Base-by-base conservation (phyloP, 2,797 vertebrate species). In the Botia almorhae region DNA sequence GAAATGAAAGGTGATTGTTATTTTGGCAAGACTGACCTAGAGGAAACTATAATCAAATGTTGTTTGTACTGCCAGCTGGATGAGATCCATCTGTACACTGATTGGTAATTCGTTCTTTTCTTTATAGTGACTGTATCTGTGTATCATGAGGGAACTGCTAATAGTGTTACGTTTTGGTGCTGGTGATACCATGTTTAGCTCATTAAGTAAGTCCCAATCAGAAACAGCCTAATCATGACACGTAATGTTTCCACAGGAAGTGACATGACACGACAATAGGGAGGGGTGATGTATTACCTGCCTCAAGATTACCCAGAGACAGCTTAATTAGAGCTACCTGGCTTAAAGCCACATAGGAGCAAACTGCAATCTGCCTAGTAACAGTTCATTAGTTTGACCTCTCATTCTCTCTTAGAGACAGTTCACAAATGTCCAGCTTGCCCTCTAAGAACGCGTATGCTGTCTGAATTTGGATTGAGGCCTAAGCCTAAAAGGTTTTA, bases 251-350 rank as follows among this genome's bases (percentile, higher is more conserved):
- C 56, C 36, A 56, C 43, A 43, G 67, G 76, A 65, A 36, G 53
- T 74, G 77, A 81, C 65, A 63, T 72, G 33, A 3, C 33, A 3
- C 4, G 4, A 33, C 33, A 3, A 5, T 3, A 5, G 33, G 68
- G 46, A 82, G 82, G 48, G 23, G 19, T 1, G 13, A 83, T 84
- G 63, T 50, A 82, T 81, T 58, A 80, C 76, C 76, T 82, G 78
- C 76, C 56, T 69, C 39, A 85, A 83, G 84, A 85, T 86, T 76
- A 77, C 83, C 73, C 70, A 87, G 89, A 88, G 90, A 87, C 87
- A 82, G 88, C 82, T 90, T 89, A 91, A 88, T 82, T 74, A 84
- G n/a, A 23, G 53, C 70, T 72, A 68, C 74, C 63, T 69, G 21
- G 79, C 74, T 76, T 71, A 58, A 82, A 36, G 26, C 51, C 69